A percentile compares a stretch with the other conserved stretches of the same genome.
Conservation (phyloP, 2,797 vertebrate species). For the Anguilla marmorata region DNA sequence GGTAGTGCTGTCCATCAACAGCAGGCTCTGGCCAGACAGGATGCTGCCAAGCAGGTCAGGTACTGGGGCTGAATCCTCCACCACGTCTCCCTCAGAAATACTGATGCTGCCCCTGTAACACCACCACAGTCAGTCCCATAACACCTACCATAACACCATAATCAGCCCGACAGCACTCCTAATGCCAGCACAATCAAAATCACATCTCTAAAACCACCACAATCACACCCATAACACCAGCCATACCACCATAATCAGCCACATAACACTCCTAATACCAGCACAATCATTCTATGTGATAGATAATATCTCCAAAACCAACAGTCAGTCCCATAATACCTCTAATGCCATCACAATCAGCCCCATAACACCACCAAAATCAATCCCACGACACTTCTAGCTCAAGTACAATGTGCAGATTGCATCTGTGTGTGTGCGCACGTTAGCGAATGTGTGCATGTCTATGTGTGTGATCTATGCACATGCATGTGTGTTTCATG, state of each 20-base stretch:
- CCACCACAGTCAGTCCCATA: conserved; percentile 22
- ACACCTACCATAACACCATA: background rate
- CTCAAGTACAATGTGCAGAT: too few species aligned
- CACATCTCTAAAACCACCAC: background rate
- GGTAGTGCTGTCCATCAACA: conserved; percentile 90
- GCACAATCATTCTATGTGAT: too few species aligned
- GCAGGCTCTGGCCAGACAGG: conserved; percentile 87
- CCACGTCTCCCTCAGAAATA: conserved; percentile 61
- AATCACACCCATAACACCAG: too few species aligned
- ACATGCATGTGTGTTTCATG: background rate
- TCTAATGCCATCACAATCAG: too few species aligned
- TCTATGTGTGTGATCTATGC: background rate
- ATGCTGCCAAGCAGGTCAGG: conserved; percentile 95
- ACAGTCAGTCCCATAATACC: too few species aligned
- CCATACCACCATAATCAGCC: too few species aligned
- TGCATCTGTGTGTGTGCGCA: background rate
- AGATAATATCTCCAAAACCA: too few species aligned
- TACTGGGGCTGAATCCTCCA: conserved; percentile 77
- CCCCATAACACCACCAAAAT: too few species aligned
- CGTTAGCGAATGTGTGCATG: background rate
- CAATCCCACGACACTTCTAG: too few species aligned
- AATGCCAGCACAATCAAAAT: background rate
- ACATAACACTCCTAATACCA: too few species aligned
- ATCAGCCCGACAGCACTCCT: background rate
- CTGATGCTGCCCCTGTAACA: conserved; percentile 55